Evolutionary conservation across 2,113 vertebrate genomes (phyloP).

Genomic region (Oncorhynchus mykiss): DNA sequence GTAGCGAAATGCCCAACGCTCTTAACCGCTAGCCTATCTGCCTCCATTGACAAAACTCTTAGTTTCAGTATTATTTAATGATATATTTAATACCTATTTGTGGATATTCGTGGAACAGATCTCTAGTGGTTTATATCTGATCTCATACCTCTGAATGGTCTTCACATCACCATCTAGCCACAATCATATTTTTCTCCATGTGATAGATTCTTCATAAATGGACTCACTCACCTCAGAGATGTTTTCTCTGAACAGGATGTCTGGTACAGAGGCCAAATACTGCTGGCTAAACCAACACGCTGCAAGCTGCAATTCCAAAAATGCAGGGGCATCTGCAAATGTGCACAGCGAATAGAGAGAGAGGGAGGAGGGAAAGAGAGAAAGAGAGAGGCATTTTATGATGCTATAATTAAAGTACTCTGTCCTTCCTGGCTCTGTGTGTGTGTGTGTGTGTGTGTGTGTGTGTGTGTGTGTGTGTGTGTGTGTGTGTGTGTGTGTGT

Average conservation of each 20-base stretch:
- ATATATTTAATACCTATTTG: constrained; percentile 37
- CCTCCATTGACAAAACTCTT: too few relatives aligned
- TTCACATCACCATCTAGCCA: constrained; percentile 18
- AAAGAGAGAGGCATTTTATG: constrained; percentile 27
- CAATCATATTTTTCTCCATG: constrained; percentile 40
- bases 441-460: constrained; percentile 5
- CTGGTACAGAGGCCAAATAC: constrained; percentile 46
- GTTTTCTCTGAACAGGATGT: constrained; percentile 51
- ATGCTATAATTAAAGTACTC: constrained; percentile 19
- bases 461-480: not conserved
- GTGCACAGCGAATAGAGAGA: constrained; percentile 28
- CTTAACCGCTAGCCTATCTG: too few relatives aligned
- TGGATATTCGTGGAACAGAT: constrained; percentile 50
- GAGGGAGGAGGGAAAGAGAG: not conserved
- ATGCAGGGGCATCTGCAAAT: constrained; percentile 54
- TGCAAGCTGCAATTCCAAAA: constrained; percentile 54
- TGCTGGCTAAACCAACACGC: constrained; percentile 48
- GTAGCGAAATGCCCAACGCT: too few relatives aligned
- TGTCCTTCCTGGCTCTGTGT: not conserved
- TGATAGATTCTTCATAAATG: constrained; percentile 54
- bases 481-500: constrained; percentile 6
- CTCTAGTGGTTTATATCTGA: constrained; percentile 41
- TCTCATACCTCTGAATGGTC: constrained; percentile 44
- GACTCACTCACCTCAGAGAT: constrained; percentile 22
- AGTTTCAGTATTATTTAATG: too few relatives aligned